Evolutionary conservation across 2,888 invertebrate species (phyloP).

Genomic region (Tetropium fuscum): DNA sequence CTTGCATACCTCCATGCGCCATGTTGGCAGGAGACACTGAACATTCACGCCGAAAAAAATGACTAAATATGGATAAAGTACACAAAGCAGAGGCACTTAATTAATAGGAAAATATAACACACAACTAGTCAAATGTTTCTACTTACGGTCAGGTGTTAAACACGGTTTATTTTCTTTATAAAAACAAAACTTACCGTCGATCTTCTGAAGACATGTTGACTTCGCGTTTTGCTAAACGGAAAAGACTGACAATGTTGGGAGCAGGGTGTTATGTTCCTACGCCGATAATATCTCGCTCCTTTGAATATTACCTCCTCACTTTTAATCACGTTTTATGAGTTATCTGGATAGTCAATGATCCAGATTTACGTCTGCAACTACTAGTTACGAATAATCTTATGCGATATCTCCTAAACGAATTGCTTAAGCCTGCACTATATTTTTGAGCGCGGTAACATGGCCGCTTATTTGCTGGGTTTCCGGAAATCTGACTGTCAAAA

Average conservation of each 20-base stretch:
- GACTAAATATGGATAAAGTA: slow-evolving; percentile 45
- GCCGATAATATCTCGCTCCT: slow-evolving; percentile 46
- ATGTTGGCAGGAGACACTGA: slow-evolving; percentile 71
- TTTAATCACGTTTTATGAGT: neutral
- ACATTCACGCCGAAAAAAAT: slow-evolving; percentile 58
- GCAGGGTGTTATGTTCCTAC: slow-evolving; percentile 65
- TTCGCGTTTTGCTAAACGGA: slow-evolving; percentile 80
- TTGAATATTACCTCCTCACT: neutral
- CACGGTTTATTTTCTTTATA: slow-evolving; percentile 42
- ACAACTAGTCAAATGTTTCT: slow-evolving; percentile 29
- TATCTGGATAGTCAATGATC: neutral
- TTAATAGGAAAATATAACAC: slow-evolving; percentile 22
- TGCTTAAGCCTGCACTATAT: slow-evolving; percentile 37
- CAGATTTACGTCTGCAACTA: neutral
- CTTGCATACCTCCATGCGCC: slow-evolving; percentile 63
- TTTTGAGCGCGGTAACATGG: slow-evolving; percentile 46
- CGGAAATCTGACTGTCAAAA: slow-evolving; percentile 48
- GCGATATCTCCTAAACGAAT: neutral
- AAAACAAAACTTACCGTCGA: slow-evolving; percentile 79
- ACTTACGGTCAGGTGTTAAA: slow-evolving; percentile 38
- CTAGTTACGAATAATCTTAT: neutral
- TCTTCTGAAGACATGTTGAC: slow-evolving; percentile 85
- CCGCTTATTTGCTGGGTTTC: slow-evolving; percentile 39
- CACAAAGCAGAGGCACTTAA: slow-evolving; percentile 32
- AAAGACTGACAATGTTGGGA: slow-evolving; percentile 67